Evolutionary conservation across 2,797 vertebrate genomes (phyloP).

Genomic region (Crenuchus spilurus): DNA sequence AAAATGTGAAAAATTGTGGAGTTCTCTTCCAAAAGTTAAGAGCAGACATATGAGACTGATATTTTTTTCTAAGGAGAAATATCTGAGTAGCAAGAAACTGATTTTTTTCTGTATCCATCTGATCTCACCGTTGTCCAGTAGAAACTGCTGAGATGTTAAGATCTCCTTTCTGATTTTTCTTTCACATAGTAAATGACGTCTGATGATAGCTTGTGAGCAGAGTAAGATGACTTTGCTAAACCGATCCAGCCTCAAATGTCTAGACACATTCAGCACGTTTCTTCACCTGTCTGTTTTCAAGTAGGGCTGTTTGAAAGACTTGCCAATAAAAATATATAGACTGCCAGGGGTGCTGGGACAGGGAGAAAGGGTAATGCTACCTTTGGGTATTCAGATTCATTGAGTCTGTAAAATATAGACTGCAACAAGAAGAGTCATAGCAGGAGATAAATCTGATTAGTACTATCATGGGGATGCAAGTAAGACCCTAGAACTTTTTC

Average conservation of each 20-base stretch:
- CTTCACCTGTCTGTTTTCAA: slow-evolving; percentile 48
- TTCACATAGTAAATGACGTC: too few relatives aligned
- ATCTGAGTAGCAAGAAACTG: too few relatives aligned
- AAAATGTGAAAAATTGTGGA: too few relatives aligned
- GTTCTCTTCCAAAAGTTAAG: too few relatives aligned
- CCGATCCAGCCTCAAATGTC: slow-evolving; percentile 44
- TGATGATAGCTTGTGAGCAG: slow-evolving; percentile 5
- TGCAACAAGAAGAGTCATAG: slow-evolving; percentile 36
- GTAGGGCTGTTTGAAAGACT: slow-evolving; percentile 40
- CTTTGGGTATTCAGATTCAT: slow-evolving; percentile 54
- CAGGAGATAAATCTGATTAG: slow-evolving; percentile 57
- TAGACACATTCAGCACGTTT: slow-evolving; percentile 50
- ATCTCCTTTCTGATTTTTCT: too few relatives aligned
- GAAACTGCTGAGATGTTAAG: too few relatives aligned
- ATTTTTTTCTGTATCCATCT: too few relatives aligned
- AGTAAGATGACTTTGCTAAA: slow-evolving; percentile 32
- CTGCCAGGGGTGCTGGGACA: slow-evolving; percentile 32
- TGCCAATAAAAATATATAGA: slow-evolving; percentile 51
- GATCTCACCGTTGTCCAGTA: too few relatives aligned
- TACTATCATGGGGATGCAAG: slow-evolving; percentile 49
- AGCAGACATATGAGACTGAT: too few relatives aligned
- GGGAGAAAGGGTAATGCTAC: slow-evolving; percentile 42
- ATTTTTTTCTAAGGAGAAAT: too few relatives aligned
- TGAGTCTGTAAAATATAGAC: slow-evolving; percentile 52
- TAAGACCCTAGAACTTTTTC: slow-evolving; percentile 40